Base-by-base conservation (phyloP, 2,888 invertebrate species). In the Drosophila mettleri region DNA sequence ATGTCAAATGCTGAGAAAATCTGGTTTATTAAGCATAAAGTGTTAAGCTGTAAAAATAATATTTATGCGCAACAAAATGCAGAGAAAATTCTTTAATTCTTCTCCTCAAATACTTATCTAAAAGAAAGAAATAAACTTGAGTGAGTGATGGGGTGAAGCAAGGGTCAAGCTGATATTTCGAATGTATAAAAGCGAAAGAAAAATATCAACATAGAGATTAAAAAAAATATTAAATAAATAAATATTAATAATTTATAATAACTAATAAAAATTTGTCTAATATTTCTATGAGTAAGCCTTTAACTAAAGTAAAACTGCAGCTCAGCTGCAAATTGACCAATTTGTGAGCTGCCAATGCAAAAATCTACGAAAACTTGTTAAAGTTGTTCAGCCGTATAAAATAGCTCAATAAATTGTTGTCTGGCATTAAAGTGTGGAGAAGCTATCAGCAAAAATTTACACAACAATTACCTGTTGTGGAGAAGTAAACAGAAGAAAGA, bases 401-500 rank as follows among this genome's bases (percentile, higher is more conserved):
- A 27, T 14, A 71, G 51, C 46, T 43, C 10, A 45, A 45, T 29
- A 41, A n/a, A 52, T 34, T 60, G 36, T 46, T 9, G 46, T 49
- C 31, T 20, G 38, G n/a, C 24, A 12, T 29, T 24, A 43, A 53
- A 45, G 51, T 57, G 43, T 22, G 20, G 39, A 57, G 39, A 57
- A 57, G 48, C 65, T 53, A 65, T 62, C 33, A 68, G 45, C 53
- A 45, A 59, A 69, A 69, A 69, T 74, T 24, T 65, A 36, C 57
- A 67, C 66, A 70, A 63, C 70, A 74, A 66, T 74, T 74, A 74
- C 75, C 63, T 63, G 41, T 54, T 70, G 31, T 70, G 31, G 67
- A 29, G 27, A 31, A 31, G 61, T 29, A 60, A 71, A 67, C 49
- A 60, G 52, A 61, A 14, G 9, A 9, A 8, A 22, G 10, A 12